Conservation (phyloP, 2,888 invertebrate species). For the Heteropelma amictum region DNA sequence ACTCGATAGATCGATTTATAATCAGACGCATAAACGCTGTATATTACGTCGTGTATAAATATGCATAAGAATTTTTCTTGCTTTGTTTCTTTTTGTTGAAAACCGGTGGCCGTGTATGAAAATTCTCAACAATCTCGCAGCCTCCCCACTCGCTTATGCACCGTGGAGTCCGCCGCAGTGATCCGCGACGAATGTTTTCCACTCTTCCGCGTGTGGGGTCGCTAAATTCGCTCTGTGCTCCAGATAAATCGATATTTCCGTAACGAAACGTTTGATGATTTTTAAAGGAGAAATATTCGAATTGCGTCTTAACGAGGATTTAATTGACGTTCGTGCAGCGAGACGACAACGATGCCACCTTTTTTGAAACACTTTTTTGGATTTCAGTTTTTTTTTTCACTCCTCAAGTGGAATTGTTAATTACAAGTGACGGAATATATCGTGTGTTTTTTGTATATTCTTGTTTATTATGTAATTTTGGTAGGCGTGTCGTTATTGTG, state of each 20-base stretch:
- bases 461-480: neutral
- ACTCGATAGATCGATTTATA: slow-evolving; percentile 31
- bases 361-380: too few relatives aligned
- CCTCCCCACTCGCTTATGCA: neutral
- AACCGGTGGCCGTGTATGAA: slow-evolving; percentile 37
- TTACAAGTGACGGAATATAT: too few relatives aligned
- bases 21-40: slow-evolving; percentile 30
- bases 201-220: slow-evolving; percentile 13
- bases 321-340: too few relatives aligned
- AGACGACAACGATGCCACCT: too few relatives aligned
- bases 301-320: too few relatives aligned
- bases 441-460: neutral
- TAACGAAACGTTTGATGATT: neutral
- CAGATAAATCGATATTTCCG: slow-evolving; percentile 3
- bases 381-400: too few relatives aligned
- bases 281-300: too few relatives aligned
- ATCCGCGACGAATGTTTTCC: slow-evolving; percentile 43
- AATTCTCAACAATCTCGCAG: slow-evolving; percentile 18
- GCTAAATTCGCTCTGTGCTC: slow-evolving; percentile 22
- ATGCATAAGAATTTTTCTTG: neutral
- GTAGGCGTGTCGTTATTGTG: neutral
- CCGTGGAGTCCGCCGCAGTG: slow-evolving; percentile 34
- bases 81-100: slow-evolving; percentile 13
- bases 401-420: too few relatives aligned
- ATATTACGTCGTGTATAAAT: slow-evolving; percentile 21